Conservation (phyloP, 1,140 invertebrate genomes). For the Platorchestia sp. region DNA sequence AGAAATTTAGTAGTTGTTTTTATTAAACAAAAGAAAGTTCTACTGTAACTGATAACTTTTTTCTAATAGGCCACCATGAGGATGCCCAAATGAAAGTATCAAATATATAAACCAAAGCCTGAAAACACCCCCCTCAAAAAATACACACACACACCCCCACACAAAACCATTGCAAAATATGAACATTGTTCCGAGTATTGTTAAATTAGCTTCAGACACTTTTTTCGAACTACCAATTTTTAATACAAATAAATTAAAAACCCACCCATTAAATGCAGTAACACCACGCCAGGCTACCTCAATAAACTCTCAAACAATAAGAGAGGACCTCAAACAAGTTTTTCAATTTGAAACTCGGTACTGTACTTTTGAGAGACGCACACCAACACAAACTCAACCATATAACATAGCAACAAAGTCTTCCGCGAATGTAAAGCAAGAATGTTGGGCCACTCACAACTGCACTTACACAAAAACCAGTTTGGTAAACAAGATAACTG, state of each 20-base stretch:
- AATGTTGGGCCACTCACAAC: not conserved
- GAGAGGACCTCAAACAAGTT: not conserved
- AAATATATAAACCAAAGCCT: too few species aligned
- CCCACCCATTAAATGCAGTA: not conserved
- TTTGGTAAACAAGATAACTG: not conserved
- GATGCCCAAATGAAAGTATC: too few species aligned
- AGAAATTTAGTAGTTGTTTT: too few species aligned
- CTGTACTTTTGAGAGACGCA: not conserved
- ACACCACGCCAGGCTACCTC: not conserved
- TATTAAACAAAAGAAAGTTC: too few species aligned
- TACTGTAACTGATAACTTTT: too few species aligned
- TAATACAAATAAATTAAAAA: not conserved
- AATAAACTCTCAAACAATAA: not conserved
- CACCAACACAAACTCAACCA: not conserved
- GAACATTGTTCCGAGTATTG: too few species aligned
- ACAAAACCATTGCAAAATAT: too few species aligned
- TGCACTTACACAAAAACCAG: not conserved
- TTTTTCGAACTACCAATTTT: not conserved
- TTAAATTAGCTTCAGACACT: not conserved
- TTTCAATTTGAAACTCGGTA: not conserved
- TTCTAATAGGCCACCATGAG: too few species aligned
- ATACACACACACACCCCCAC: too few species aligned
- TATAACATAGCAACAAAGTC: not conserved
- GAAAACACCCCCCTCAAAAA: too few species aligned
- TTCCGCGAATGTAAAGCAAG: not conserved